phyloP scores from a whole-genome alignment of 2,888 invertebrate genomes.

The Drosophila fungiperda region DNA sequence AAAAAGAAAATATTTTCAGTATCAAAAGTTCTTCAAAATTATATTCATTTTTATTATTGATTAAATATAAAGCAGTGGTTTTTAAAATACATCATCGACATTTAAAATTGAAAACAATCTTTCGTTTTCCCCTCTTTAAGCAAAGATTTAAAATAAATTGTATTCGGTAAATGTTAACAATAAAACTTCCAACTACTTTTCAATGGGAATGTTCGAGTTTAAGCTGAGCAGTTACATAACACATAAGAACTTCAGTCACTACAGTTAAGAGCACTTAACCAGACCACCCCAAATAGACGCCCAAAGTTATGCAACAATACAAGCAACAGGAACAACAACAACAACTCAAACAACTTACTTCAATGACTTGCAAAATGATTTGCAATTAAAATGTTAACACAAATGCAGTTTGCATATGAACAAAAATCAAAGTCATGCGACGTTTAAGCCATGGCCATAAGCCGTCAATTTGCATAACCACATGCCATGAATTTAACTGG shows the following conservation, averaged over 20 bases:
- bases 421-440: slow-evolving; percentile 70
- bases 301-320: slow-evolving; percentile 37
- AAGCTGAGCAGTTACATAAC: neutral
- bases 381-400: slow-evolving; percentile 55
- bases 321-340: slow-evolving; percentile 9
- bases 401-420: slow-evolving; percentile 50
- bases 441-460: slow-evolving; percentile 51
- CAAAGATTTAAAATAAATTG: neutral
- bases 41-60: neutral
- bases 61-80: neutral
- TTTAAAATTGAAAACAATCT: too few relatives aligned
- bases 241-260: neutral
- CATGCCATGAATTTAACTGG: slow-evolving; percentile 38
- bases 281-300: slow-evolving; percentile 18
- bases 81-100: neutral
- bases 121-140: neutral
- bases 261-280: slow-evolving; percentile 13
- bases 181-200: neutral
- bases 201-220: neutral
- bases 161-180: neutral
- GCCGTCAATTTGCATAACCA: slow-evolving; percentile 70
- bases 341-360: slow-evolving; percentile 8
- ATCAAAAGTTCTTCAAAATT: neutral
- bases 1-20: too few relatives aligned
- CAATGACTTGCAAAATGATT: slow-evolving; percentile 54